Conservation (phyloP, 2,797 vertebrate species). For the Diplodus puntazzo region DNA sequence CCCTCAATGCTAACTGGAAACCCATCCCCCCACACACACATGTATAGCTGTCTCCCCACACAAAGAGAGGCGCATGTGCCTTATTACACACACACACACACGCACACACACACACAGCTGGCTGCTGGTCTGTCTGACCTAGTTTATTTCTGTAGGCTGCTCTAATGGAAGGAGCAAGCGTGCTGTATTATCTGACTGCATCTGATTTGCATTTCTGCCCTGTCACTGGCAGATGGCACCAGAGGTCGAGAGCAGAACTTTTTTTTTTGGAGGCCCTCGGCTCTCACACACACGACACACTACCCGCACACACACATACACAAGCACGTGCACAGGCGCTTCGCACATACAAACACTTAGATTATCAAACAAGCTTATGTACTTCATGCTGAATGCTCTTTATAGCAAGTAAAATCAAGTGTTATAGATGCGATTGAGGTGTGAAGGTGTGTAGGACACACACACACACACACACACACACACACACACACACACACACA, state of each 20-base stretch:
- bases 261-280: conserved; percentile 37
- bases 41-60: conserved; percentile 77
- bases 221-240: conserved; percentile 87
- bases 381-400: not conserved
- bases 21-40: conserved; percentile 68
- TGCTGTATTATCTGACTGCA: conserved; percentile 76
- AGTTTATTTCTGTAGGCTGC: conserved; percentile 83
- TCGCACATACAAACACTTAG: conserved; percentile 8
- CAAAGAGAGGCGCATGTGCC: conserved; percentile 81
- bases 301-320: not conserved
- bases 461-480: not conserved
- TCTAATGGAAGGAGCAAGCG: conserved; percentile 79
- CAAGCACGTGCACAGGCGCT: not conserved
- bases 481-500: not conserved
- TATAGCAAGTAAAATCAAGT: not conserved
- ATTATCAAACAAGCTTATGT: conserved; percentile 4
- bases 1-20: conserved; percentile 58
- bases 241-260: conserved; percentile 78
- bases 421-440: not conserved
- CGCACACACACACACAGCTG: conserved; percentile 76
- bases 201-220: conserved; percentile 85
- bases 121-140: conserved; percentile 85
- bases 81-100: conserved; percentile 72
- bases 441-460: conserved; percentile 11
- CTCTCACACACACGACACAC: conserved; percentile 22